Evolutionary conservation across 2,797 vertebrate genomes (phyloP), one percentile per base, ranked within the genome.

Genomic region (Catostomus latipinnis): DNA sequence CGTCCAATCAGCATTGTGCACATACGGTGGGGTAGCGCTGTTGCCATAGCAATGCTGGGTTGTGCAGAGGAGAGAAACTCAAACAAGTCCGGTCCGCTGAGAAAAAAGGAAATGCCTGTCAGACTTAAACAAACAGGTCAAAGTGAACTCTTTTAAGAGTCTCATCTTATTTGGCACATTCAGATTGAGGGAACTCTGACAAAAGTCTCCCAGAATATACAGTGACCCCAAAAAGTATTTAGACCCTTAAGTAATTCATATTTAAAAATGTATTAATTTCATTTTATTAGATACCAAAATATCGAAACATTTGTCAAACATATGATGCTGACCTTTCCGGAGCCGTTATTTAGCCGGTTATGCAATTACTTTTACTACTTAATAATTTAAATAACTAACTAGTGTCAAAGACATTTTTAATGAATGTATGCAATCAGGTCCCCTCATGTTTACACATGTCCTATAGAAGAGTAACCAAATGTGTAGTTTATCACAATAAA

Each of bases 41-140:
- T 71, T 84, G 83, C 87, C 79, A 81, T 84, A 83, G 87, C 80
- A 86, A 84, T 76, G 83, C 60, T 87, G 77, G 83, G 72, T 68
- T 74, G 63, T 49, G 68, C 22, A 78, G 54, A 77, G 74, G 78
- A 67, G 77, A 71, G 67, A 88, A 71, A 62, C 81, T 76, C 58
- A 82, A 84, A 18, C 58, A 68, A 6, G 6, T 22, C 70, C 12
- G 65, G 61, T 43, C 60, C 85, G 67, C 84, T 83, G 83, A 88
- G 46, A 13, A 81, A 85, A 73, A 69, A 82, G 84, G 68, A 86
- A 89, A 87, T 83, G 80, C 69, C 81, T 88, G 85, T 81, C 50
- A 77, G 85, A 85, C 86, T 83, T 74, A 87, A 34, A 34, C 34
- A 34, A 90, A 88, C 81, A 79, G 78, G 53, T 74, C 85, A 84